Evolutionary conservation across 1,140 invertebrate species (phyloP).

Genomic region (Euwallacea similis): DNA sequence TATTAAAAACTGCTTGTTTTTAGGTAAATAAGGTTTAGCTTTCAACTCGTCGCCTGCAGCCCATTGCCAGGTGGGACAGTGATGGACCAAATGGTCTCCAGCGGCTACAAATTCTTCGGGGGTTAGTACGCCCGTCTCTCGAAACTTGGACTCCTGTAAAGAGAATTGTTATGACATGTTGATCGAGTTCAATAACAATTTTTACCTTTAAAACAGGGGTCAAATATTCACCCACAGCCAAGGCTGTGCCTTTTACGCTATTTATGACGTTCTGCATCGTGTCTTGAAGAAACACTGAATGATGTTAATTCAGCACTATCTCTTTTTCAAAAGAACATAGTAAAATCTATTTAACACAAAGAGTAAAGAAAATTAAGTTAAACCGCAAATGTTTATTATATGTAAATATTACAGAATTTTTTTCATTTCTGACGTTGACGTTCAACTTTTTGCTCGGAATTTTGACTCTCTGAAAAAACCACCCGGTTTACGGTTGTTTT

Average conservation of each 20-base stretch:
- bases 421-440: slow-evolving; percentile 41
- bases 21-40: slow-evolving; percentile 84
- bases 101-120: slow-evolving; percentile 95
- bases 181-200: slow-evolving; percentile 36
- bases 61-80: slow-evolving; percentile 99
- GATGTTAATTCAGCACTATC: neutral
- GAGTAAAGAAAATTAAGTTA: neutral
- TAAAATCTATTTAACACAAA: neutral
- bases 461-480: too few relatives aligned
- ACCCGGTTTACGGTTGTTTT: too few relatives aligned
- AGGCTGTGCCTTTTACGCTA: slow-evolving; percentile 89
- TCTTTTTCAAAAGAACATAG: neutral
- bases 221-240: slow-evolving; percentile 93
- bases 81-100: slow-evolving; percentile 97
- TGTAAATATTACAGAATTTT: neutral
- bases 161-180: neutral
- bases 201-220: slow-evolving; percentile 91
- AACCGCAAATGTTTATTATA: neutral
- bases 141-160: slow-evolving; percentile 93
- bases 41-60: slow-evolving; percentile 85
- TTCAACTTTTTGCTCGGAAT: neutral
- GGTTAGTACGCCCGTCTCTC: slow-evolving; percentile 97
- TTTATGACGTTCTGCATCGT: slow-evolving; percentile 95
- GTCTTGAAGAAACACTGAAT: neutral
- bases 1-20: slow-evolving; percentile 96